These are phyloP conservation scores for Zele albiditarsus DNA, from an alignment of 2,888 invertebrate species.

Conservation along the genomic window DNA sequence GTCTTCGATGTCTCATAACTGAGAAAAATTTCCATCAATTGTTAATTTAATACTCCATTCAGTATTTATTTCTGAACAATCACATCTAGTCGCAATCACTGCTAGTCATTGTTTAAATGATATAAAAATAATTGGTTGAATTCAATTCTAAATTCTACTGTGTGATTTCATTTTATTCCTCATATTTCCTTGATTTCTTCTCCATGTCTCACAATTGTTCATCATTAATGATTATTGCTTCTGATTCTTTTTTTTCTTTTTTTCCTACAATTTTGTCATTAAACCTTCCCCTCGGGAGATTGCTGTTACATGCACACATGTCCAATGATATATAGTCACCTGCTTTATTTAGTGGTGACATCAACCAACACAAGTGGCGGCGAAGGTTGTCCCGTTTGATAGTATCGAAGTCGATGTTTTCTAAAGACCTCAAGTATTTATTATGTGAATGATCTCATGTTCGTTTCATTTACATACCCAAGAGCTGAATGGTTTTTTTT, in stretches of 20 bases:
- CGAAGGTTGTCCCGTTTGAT: conserved; percentile 54
- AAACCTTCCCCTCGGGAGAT: neutral
- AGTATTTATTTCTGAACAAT: conserved; percentile 26
- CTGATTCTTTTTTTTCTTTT: neutral
- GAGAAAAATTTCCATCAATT: conserved; percentile 17
- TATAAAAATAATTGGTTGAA: neutral
- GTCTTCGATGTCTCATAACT: conserved; percentile 19
- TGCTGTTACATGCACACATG: neutral
- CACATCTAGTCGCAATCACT: conserved; percentile 27
- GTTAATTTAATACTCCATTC: conserved; percentile 26
- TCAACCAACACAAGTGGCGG: conserved; percentile 61
- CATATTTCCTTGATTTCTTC: neutral
- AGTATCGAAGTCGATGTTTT: conserved; percentile 47
- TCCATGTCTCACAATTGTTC: neutral
- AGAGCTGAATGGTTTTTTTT: conserved; percentile 39
- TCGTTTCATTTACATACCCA: conserved; percentile 56
- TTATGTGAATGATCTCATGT: conserved; percentile 63
- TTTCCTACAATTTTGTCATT: conserved; percentile 7
- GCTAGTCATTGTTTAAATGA: conserved; percentile 12
- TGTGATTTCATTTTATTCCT: neutral
- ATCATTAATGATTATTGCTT: neutral
- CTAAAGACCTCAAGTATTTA: conserved; percentile 54
- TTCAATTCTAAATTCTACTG: neutral
- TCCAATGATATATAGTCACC: conserved; percentile 57
- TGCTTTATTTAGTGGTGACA: conserved; percentile 65